phyloP scores from a whole-genome alignment of 2,113 vertebrate species.

The Tragelaphus imberbis region DNA sequence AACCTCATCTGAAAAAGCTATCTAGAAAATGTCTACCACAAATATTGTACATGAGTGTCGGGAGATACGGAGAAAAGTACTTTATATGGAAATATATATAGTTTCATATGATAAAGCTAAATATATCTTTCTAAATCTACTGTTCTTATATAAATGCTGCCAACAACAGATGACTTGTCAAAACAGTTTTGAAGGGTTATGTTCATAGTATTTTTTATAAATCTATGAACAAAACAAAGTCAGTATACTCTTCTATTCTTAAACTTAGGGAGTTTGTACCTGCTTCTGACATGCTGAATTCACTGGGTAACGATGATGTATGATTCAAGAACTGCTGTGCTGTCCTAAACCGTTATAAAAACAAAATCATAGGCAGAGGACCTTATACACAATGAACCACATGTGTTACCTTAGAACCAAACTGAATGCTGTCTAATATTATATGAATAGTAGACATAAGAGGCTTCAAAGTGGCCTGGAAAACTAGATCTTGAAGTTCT shows the following conservation, averaged over 20 bases:
- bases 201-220: constrained; percentile 17
- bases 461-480: neutral
- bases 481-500: constrained; percentile 55
- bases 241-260: neutral
- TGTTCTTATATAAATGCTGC: neutral
- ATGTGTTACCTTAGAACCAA: constrained; percentile 16
- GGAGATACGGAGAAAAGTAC: neutral
- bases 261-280: neutral
- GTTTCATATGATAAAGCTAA: constrained; percentile 36
- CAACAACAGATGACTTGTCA: neutral
- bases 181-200: constrained; percentile 15
- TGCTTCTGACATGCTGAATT: constrained; percentile 22
- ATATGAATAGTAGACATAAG: neutral
- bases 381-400: neutral
- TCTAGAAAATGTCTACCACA: constrained; percentile 11
- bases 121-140: neutral
- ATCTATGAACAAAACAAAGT: neutral
- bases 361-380: constrained; percentile 10
- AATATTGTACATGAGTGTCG: neutral
- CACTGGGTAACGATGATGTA: neutral
- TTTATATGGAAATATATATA: neutral
- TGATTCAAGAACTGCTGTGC: neutral
- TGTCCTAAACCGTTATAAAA: neutral
- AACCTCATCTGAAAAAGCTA: constrained; percentile 11
- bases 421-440: neutral